A percentile compares a stretch with the other conserved stretches of the same genome.
phyloP scores from a whole-genome alignment of 2,113 vertebrate species.

The Vulpes lagopus region DNA sequence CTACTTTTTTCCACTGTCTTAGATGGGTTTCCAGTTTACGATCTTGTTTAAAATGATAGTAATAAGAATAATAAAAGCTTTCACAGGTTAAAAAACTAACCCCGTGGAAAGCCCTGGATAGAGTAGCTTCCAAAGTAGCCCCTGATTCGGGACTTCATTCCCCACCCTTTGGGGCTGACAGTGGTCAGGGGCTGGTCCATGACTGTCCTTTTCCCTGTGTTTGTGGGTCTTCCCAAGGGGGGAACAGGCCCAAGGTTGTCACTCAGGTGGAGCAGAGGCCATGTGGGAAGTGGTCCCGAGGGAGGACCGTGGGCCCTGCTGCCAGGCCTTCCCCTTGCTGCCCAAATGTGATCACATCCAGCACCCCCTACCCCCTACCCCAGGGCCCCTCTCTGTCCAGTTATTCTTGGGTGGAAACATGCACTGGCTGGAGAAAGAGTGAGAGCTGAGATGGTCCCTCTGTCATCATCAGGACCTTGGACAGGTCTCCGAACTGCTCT shows the following conservation, averaged over 20 bases:
- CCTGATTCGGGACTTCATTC: background rate
- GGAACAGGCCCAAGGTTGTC: background rate
- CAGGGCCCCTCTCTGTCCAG: background rate
- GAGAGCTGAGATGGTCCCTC: background rate
- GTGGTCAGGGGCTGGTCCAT: background rate
- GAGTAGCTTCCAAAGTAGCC: background rate
- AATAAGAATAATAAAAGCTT: background rate
- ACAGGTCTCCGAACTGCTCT: background rate
- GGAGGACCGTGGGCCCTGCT: background rate
- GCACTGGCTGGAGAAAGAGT: background rate
- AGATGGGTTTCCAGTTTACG: background rate
- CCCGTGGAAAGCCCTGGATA: background rate
- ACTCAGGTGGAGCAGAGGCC: background rate
- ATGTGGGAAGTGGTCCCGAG: background rate
- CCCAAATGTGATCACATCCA: background rate
- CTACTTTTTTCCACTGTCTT: background rate
- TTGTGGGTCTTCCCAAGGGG: background rate
- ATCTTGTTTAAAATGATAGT: background rate
- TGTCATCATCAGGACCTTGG: constrained; percentile 51
- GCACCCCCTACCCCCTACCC: background rate
- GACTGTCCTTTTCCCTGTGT: background rate
- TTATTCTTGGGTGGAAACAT: background rate
- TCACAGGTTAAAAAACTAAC: background rate
- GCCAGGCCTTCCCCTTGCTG: background rate
- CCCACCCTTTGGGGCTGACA: background rate